phyloP scores from a whole-genome alignment of 2,888 invertebrate species.

The Patella ulyssiponensis region DNA sequence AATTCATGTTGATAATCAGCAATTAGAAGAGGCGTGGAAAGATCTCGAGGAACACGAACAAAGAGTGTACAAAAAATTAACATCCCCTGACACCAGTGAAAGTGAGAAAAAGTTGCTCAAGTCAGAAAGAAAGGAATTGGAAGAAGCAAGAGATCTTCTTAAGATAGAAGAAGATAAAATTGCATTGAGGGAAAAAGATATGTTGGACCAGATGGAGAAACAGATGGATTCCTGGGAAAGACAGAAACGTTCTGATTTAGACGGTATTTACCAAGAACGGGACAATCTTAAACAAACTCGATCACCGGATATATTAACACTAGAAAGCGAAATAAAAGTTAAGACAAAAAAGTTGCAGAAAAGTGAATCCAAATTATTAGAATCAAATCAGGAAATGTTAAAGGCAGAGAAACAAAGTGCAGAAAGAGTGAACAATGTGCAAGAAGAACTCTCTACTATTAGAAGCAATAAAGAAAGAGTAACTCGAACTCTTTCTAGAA shows the following conservation, averaged over 20 bases:
- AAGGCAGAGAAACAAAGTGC: constrained; percentile 15
- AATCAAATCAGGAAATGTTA: constrained; percentile 20
- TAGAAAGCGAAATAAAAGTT: constrained; percentile 39
- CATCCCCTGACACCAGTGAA: neutral
- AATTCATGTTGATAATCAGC: constrained; percentile 42
- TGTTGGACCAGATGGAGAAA: constrained; percentile 55
- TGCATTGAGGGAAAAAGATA: constrained; percentile 49
- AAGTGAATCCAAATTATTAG: constrained; percentile 22
- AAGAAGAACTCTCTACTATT: constrained; percentile 6
- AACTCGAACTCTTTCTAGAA: constrained; percentile 24
- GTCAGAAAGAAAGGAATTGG: constrained; percentile 48
- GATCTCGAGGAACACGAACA: constrained; percentile 29
- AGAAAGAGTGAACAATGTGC: neutral
- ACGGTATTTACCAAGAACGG: constrained; percentile 69
- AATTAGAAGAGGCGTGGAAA: constrained; percentile 54
- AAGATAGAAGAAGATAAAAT: constrained; percentile 55
- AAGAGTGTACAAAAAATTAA: neutral
- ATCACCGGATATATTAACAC: constrained; percentile 35
- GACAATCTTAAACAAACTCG: constrained; percentile 70
- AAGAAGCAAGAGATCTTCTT: constrained; percentile 48
- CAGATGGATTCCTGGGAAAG: constrained; percentile 74
- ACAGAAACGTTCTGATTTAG: constrained; percentile 70
- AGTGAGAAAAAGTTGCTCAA: constrained; percentile 22
- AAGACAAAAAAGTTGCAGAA: constrained; percentile 31
- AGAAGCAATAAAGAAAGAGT: constrained; percentile 27